These are phyloP conservation scores for Musca domestica DNA, from an alignment of 1,140 invertebrate genomes.

Conservation along the genomic window DNA sequence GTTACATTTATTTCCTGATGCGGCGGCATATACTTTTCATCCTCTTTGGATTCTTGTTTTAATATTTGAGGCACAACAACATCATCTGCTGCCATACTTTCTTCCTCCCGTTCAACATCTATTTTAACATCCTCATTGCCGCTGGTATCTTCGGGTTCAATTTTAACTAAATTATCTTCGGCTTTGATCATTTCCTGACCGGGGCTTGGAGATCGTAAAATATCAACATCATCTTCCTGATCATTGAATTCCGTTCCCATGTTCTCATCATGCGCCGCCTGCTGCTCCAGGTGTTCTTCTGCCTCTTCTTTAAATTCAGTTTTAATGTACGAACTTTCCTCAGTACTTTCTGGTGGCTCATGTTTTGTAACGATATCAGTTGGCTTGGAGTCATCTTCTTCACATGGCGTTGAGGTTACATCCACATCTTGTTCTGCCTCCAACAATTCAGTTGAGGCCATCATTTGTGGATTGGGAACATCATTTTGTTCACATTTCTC, in stretches of 20 bases:
- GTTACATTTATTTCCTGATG: too few relatives aligned
- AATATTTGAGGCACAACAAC: not conserved
- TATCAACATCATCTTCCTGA: slow-evolving; percentile 50
- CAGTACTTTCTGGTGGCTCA: not conserved
- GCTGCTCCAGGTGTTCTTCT: not conserved
- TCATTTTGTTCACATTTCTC: not conserved
- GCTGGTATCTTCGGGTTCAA: slow-evolving; percentile 47
- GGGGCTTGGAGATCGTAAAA: slow-evolving; percentile 47
- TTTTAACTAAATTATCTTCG: slow-evolving; percentile 51
- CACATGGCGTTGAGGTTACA: not conserved
- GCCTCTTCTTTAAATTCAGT: slow-evolving; percentile 15
- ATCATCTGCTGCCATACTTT: slow-evolving; percentile 40
- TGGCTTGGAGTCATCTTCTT: slow-evolving; percentile 8
- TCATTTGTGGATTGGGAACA: not conserved
- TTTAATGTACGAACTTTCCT: slow-evolving; percentile 16
- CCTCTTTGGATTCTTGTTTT: slow-evolving; percentile 31
- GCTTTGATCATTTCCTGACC: slow-evolving; percentile 46
- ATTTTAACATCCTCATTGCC: slow-evolving; percentile 47
- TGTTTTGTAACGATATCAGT: slow-evolving; percentile 6
- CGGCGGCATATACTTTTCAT: too few relatives aligned
- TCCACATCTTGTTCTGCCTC: slow-evolving; percentile 4
- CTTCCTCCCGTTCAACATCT: slow-evolving; percentile 51
- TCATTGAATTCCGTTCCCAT: slow-evolving; percentile 27
- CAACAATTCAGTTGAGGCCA: not conserved
- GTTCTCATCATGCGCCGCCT: not conserved